These are phyloP conservation scores for Hippopotamus amphibius DNA, from an alignment of 2,113 vertebrate species.

Conservation along the genomic window DNA sequence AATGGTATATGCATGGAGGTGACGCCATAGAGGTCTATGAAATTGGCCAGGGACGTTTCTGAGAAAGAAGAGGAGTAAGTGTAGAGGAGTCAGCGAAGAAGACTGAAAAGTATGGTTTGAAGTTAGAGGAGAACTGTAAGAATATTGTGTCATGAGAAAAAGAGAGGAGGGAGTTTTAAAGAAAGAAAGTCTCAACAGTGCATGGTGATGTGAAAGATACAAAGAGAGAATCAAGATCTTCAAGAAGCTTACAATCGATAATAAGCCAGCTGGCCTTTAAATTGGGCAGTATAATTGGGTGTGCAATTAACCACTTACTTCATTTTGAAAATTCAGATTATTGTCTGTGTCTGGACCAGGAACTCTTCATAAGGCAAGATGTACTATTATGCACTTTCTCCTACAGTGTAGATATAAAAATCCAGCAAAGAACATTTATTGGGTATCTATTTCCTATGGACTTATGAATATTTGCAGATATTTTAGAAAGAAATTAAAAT, in stretches of 20 bases:
- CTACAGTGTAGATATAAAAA: neutral
- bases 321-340: slow-evolving; percentile 10
- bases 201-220: neutral
- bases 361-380: neutral
- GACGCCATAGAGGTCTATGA: neutral
- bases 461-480: neutral
- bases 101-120: neutral
- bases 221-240: neutral
- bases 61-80: neutral
- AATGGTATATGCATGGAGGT: neutral
- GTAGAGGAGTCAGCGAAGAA: neutral
- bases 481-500: neutral
- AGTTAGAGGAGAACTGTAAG: neutral
- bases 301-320: neutral
- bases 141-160: neutral
- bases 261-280: neutral
- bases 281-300: neutral
- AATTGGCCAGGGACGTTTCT: neutral
- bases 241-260: neutral
- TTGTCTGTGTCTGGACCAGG: neutral
- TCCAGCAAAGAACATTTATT: neutral
- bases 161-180: neutral
- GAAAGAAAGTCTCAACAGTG: neutral
- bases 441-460: neutral
- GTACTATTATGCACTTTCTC: neutral